Evolutionary conservation across 2,797 vertebrate species (phyloP).

Genomic region (Epinephelus coioides): DNA sequence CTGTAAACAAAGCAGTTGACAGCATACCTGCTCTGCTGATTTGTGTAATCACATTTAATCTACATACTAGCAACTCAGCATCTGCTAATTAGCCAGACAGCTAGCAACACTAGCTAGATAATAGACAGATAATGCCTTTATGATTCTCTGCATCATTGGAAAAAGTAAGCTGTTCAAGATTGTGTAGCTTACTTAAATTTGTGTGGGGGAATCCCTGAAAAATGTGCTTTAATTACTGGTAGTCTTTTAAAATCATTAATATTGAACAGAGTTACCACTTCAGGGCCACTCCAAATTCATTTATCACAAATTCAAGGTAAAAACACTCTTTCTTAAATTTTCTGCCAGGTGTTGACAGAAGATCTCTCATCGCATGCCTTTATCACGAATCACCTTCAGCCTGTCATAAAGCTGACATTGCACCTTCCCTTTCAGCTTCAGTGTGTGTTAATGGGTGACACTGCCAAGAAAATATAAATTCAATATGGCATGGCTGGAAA

Average conservation of each 20-base stretch:
- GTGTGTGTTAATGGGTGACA: conserved; percentile 40
- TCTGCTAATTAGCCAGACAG: conserved; percentile 12
- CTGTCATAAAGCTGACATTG: conserved; percentile 45
- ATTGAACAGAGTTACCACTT: background rate
- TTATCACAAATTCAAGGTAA: background rate
- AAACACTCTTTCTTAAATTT: conserved; percentile 1
- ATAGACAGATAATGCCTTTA: conserved; percentile 1
- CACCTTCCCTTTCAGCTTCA: conserved; percentile 29
- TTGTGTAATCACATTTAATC: conserved; percentile 19
- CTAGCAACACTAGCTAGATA: background rate
- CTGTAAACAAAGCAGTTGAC: conserved; percentile 7
- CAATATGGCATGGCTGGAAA: conserved; percentile 38
- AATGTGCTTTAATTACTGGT: background rate
- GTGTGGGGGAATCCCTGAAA: background rate
- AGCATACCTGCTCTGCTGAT: conserved; percentile 16
- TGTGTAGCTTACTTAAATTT: background rate
- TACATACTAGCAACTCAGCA: conserved; percentile 14
- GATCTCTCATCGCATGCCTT: conserved; percentile 6
- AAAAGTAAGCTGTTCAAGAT: background rate
- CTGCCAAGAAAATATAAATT: conserved; percentile 46
- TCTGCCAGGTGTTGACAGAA: background rate
- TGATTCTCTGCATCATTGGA: background rate
- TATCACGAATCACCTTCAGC: conserved; percentile 31
- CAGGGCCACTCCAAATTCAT: conserved; percentile 1
- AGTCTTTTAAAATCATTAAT: background rate